Conservation (phyloP, 64 coral and sea anemone genomes). For the Stylophora pistillata region DNA sequence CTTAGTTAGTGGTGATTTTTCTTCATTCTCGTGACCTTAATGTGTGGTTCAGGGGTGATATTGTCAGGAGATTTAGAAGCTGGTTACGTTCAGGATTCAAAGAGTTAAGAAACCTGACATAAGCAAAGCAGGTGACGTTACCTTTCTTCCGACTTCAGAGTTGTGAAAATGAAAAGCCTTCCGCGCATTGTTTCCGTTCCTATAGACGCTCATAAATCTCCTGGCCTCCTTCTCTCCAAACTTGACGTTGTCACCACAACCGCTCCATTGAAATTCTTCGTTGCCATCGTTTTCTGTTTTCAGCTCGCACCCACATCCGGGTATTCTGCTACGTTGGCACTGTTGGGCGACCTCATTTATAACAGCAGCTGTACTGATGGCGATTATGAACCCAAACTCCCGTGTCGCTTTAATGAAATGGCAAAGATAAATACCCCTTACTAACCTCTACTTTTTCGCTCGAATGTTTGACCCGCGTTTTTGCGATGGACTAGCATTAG, state of each 20-base stretch:
- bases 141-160: conserved; percentile 83
- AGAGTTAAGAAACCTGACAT: not conserved
- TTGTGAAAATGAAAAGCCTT: conserved; percentile 64
- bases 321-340: conserved; percentile 1
- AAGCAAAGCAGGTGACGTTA: not conserved
- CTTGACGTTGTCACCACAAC: conserved; percentile 67
- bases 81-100: too few relatives aligned
- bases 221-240: conserved; percentile 53
- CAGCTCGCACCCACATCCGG: conserved; percentile 6
- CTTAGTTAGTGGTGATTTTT: too few relatives aligned
- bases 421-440: not conserved
- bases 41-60: too few relatives aligned
- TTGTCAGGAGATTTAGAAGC: too few relatives aligned
- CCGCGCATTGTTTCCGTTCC: conserved; percentile 11
- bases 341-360: not conserved
- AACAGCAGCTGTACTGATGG: conserved; percentile 13
- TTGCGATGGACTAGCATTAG: too few relatives aligned
- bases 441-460: too few relatives aligned
- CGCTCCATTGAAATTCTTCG: conserved; percentile 35
- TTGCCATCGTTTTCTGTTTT: conserved; percentile 32
- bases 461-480: too few relatives aligned
- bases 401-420: not conserved
- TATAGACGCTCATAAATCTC: conserved; percentile 55
- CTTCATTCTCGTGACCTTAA: too few relatives aligned
- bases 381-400: conserved; percentile 1